Base-by-base conservation (phyloP, 2,113 vertebrate genomes). In the Psilopsiagon aymara region DNA sequence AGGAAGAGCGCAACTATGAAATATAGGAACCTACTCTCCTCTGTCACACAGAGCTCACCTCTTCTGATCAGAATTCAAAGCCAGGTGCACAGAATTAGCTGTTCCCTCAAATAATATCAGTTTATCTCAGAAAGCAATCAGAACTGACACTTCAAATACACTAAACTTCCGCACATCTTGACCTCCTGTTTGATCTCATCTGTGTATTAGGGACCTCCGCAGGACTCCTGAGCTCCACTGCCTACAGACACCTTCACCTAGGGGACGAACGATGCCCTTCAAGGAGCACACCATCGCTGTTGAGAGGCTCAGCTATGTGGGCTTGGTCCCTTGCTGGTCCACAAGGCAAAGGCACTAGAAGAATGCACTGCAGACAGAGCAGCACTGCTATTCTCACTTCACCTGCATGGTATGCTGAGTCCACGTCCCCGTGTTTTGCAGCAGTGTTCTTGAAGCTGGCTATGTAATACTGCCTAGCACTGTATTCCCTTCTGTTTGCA, bases 341-440 rank as follows among this genome's bases (percentile, higher is more conserved):
- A 33, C 24, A 11, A 24, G 46, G 20, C 60, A 35, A 11, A 39
- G 67, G 75, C 27, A 25, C 2, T 10, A n/a, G 44, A 64, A 12
- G 28, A 79, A 46, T 7, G n/a, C 7, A 13, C 29, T 28, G 11
- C 33, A 49, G 44, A 46, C 37, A 67, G 37, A 52, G 59, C 44
- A 57, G 67, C n/a, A 41, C 5, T 5, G 27, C 47, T 2, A 0
- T 52, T 87, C 53, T 74, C n/a, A 11, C 41, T 77, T 87, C 43
- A 55, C 23, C 49, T 60, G 33, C 25, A 13, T 41, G 20, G 25
- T 41, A 6, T 0, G 0, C 31, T 12, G 69, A 73, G 44, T 33
- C 74, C 67, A 39, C 0, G 4, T 74, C 29, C 53, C 66, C 33
- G 17, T 3, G 3, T 47, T 88, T 81, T 52, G 17, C 80, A 81